Conservation (phyloP, 2,797 vertebrate genomes). For the Limosa lapponica region DNA sequence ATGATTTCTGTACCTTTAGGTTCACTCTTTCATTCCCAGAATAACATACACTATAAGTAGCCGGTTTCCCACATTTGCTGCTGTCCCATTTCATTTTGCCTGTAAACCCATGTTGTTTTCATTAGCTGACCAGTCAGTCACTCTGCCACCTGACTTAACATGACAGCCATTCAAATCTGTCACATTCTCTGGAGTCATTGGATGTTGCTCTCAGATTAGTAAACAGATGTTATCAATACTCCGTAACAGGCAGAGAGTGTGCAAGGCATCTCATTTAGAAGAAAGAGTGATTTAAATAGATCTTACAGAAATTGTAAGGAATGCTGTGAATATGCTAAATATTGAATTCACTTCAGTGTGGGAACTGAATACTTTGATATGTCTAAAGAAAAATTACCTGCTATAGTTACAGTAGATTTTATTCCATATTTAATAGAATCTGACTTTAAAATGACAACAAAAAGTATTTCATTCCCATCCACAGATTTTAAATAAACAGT, state of each 20-base stretch:
- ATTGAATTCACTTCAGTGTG: conserved; percentile 8
- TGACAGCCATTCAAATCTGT: background rate
- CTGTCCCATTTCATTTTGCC: background rate
- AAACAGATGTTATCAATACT: conserved; percentile 24
- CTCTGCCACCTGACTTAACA: background rate
- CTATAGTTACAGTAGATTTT: background rate
- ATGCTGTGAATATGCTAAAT: background rate
- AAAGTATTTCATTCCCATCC: conserved; percentile 12
- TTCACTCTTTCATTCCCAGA: background rate
- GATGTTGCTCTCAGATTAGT: background rate
- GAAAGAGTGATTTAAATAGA: background rate
- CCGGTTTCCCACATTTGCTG: background rate
- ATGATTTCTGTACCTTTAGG: background rate
- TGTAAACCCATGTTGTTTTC: background rate
- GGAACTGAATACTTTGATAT: background rate
- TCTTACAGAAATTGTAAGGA: background rate
- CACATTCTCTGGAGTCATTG: background rate
- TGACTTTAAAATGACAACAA: conserved; percentile 29
- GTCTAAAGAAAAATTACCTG: conserved; percentile 10
- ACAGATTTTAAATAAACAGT: conserved; percentile 33
- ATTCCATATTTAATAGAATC: conserved; percentile 44
- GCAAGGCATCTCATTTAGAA: background rate
- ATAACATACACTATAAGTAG: background rate
- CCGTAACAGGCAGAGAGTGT: background rate
- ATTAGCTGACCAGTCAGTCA: background rate